These are phyloP conservation scores for Novumbra hubbsi DNA, from an alignment of 2,797 vertebrate genomes.

Conservation along the genomic window DNA sequence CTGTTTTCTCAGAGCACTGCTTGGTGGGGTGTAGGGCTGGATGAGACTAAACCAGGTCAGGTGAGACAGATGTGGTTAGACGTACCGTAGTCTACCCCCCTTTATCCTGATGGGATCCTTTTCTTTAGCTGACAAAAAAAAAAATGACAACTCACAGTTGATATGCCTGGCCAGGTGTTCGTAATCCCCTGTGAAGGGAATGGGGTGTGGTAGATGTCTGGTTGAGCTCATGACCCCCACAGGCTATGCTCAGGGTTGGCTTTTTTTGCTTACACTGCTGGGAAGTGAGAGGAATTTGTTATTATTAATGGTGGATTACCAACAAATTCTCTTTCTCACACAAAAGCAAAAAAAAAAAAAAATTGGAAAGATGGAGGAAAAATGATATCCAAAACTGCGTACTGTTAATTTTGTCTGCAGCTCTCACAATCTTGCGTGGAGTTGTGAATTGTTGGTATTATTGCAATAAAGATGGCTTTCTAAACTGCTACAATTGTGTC, in stretches of 20 bases:
- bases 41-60: background rate
- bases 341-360: slow-evolving; percentile 31
- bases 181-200: background rate
- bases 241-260: slow-evolving; percentile 60
- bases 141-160: background rate
- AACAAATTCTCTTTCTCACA: slow-evolving; percentile 51
- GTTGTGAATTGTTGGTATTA: slow-evolving; percentile 72
- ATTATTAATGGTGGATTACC: slow-evolving; percentile 38
- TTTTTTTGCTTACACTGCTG: slow-evolving; percentile 77
- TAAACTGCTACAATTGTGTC: slow-evolving; percentile 54
- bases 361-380: background rate
- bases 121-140: slow-evolving; percentile 4
- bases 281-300: slow-evolving; percentile 75
- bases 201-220: background rate
- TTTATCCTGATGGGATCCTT: background rate
- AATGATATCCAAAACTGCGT: slow-evolving; percentile 52
- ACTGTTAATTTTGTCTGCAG: slow-evolving; percentile 57
- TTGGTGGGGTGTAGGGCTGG: slow-evolving; percentile 27
- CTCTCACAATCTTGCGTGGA: slow-evolving; percentile 59
- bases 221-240: slow-evolving; percentile 10
- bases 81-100: slow-evolving; percentile 11
- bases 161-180: slow-evolving; percentile 8
- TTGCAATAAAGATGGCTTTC: slow-evolving; percentile 80
- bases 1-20: slow-evolving; percentile 71
- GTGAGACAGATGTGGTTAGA: background rate